A percentile compares a stretch with the other conserved stretches of the same genome.
Conservation (phyloP, 2,888 invertebrate genomes). For the Thymelicus sylvestris region DNA sequence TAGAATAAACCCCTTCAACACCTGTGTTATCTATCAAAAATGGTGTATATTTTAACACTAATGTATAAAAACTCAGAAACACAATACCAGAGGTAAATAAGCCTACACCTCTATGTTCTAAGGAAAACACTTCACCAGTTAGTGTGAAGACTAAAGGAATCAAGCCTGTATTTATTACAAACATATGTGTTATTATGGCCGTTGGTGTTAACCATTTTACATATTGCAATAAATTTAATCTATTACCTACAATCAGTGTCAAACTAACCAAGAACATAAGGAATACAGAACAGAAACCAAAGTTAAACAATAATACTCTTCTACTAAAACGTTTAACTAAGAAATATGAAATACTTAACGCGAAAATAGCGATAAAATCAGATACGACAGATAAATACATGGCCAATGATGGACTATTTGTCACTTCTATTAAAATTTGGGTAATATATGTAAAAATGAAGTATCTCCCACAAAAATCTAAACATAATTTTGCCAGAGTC, state of each 20-base stretch:
- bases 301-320: conserved; percentile 50
- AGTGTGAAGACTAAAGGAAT: conserved; percentile 50
- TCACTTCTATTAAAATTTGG: conserved; percentile 53
- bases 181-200: conserved; percentile 49
- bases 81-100: too few relatives aligned
- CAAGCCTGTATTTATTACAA: conserved; percentile 50
- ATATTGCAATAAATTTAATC: conserved; percentile 1
- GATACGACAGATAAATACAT: conserved; percentile 51
- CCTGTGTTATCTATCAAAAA: too few relatives aligned
- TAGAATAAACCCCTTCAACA: too few relatives aligned
- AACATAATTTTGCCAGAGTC: conserved; percentile 46
- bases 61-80: too few relatives aligned
- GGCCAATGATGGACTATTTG: conserved; percentile 49
- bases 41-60: too few relatives aligned
- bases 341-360: conserved; percentile 49
- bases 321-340: conserved; percentile 51
- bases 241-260: conserved; percentile 46
- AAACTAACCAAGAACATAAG: conserved; percentile 52
- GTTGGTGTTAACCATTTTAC: conserved; percentile 42
- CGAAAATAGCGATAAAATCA: conserved; percentile 50
- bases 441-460: conserved; percentile 53
- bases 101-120: too few relatives aligned
- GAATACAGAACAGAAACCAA: conserved; percentile 46
- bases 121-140: conserved; percentile 47
- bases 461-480: conserved; percentile 55